Evolutionary conservation across 2,888 invertebrate species (phyloP).

Genomic region (Athalia rosae): DNA sequence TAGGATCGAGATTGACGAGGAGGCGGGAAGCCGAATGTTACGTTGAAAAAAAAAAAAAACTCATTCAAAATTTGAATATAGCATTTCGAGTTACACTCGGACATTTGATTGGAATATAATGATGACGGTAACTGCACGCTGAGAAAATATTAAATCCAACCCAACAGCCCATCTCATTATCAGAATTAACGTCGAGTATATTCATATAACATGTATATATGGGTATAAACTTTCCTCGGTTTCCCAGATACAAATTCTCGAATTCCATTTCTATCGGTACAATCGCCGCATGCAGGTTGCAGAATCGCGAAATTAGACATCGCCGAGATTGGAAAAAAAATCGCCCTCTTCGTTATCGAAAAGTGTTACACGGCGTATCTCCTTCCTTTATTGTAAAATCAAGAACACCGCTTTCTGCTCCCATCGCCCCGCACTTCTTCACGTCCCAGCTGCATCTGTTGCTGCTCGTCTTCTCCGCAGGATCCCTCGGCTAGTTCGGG

Average conservation of each 20-base stretch:
- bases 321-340: slow-evolving; percentile 12
- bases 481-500: slow-evolving; percentile 3
- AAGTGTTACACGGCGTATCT: neutral
- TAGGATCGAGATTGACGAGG: slow-evolving; percentile 40
- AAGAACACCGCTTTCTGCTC: neutral
- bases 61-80: slow-evolving; percentile 34
- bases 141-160: slow-evolving; percentile 13
- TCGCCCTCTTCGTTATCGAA: neutral
- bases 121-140: slow-evolving; percentile 9
- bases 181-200: too few relatives aligned
- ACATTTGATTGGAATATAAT: slow-evolving; percentile 8
- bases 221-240: slow-evolving; percentile 10
- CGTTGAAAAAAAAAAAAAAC: slow-evolving; percentile 13
- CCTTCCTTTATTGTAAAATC: too few relatives aligned
- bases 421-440: slow-evolving; percentile 10
- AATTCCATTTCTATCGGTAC: neutral
- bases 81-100: slow-evolving; percentile 37
- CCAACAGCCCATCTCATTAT: neutral
- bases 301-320: slow-evolving; percentile 3
- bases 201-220: too few relatives aligned
- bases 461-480: too few relatives aligned
- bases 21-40: slow-evolving; percentile 2
- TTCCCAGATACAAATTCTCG: slow-evolving; percentile 7
- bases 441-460: neutral
- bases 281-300: neutral